Evolutionary conservation across 53 echinoderm and acorn worm genomes (phyloP), one percentile per base, ranked within the genome.

Genomic region (Echinometra lucunter): DNA sequence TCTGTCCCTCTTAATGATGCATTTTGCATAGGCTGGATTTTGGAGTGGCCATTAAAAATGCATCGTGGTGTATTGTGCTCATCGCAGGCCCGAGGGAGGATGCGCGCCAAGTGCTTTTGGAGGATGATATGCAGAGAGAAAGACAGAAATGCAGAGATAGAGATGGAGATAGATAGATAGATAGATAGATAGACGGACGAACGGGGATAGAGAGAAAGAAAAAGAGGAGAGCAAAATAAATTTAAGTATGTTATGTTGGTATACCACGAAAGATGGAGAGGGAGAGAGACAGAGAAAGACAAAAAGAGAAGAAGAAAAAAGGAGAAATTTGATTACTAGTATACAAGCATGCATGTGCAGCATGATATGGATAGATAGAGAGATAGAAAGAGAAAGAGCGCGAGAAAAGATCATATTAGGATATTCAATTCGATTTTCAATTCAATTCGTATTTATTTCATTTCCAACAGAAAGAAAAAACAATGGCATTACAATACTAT

Each of bases 11-110:
- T 57, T 57, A 0, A 53, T 47, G n/a, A 89, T 89, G 89, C 89
- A 89, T 89, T 58, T 58, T 58, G 60, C 89, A 89, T 89, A n/a
- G 89, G 89, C 10, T 37, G 89, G 89, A 89, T 89, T 89, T 60
- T 38, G 81, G 58, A 89, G 89, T 58, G 58, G 35, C 60, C 89
- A 89, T 89, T 89, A 89, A 89, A 60, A 60, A 89, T 89, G 58
- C 60, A 89, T 89, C 35, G 58, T 60, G 89, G 6, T 89, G 58
- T 57, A 60, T 89, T 85, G 85, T 85, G 30, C 85, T 25, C 85
- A 5, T 27, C 45, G 30, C 47, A 45, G 49, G n/a, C 45, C 49
- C 85, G 30, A 30, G 47, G 85, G 45, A 85, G 6, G 78, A 85
- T 85, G 27, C 15, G n/a, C 30, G 85, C 85, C 44, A 49, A 49